Conservation (phyloP, 2,113 vertebrate genomes). For the Isichthys henryi region DNA sequence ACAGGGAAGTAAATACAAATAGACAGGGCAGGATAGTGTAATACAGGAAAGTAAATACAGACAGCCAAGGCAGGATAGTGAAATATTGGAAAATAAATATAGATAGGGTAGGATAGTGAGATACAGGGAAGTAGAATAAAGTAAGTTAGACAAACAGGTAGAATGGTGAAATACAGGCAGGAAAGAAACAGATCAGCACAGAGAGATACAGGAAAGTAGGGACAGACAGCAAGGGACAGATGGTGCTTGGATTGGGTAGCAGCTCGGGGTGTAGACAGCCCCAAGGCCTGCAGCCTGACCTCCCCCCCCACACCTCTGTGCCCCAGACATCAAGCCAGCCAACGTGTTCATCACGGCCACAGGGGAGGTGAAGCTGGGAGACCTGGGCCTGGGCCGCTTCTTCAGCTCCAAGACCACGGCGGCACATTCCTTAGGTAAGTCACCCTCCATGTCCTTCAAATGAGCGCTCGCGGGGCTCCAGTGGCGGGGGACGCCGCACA, state of each 20-base stretch:
- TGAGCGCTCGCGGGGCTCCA: too few species aligned
- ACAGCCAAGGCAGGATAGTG: not conserved
- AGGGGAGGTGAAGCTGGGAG: slow-evolving; percentile 72
- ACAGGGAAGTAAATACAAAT: too few species aligned
- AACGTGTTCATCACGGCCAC: slow-evolving; percentile 80
- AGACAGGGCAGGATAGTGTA: too few species aligned
- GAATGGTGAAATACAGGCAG: not conserved
- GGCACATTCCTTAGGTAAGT: slow-evolving; percentile 76
- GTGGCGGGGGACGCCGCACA: not conserved
- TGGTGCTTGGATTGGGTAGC: not conserved
- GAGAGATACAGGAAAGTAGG: not conserved
- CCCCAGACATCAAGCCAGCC: slow-evolving; percentile 75
- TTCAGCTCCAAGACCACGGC: slow-evolving; percentile 78
- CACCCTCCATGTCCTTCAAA: not conserved
- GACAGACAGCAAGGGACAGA: not conserved
- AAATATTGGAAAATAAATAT: not conserved
- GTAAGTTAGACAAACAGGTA: not conserved
- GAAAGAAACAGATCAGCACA: not conserved
- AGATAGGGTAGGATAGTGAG: not conserved
- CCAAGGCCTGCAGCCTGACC: not conserved
- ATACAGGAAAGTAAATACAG: too few species aligned
- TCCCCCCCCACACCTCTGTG: not conserved
- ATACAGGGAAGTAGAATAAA: not conserved
- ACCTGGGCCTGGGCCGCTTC: slow-evolving; percentile 73
- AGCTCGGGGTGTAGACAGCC: not conserved